Percentiles rank a stretch among this genome's conserved stretches.
Conservation (phyloP, 53 echinoderm and acorn worm species). For the Crossaster papposus region DNA sequence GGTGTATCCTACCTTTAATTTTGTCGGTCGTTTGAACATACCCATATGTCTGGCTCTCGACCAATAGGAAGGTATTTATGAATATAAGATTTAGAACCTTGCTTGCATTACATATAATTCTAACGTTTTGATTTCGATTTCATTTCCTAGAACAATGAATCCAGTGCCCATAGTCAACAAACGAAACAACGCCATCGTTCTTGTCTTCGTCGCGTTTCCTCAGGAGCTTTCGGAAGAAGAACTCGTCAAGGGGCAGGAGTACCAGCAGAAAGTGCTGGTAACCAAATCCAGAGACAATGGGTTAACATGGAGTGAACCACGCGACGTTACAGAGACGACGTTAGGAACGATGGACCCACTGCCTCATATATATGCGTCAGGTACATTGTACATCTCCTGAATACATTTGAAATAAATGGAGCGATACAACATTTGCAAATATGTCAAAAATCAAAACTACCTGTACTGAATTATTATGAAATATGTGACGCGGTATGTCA, state of each 20-base stretch:
- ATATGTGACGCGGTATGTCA: too few species aligned
- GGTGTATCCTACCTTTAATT: too few species aligned
- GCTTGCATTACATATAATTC: too few species aligned
- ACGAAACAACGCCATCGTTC: slow-evolving; percentile 70
- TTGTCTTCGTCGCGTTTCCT: slow-evolving; percentile 78
- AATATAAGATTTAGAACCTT: too few species aligned
- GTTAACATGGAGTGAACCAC: slow-evolving; percentile 69
- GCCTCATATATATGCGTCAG: slow-evolving; percentile 86
- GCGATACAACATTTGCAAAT: too few species aligned
- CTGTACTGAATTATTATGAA: too few species aligned
- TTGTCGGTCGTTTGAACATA: too few species aligned
- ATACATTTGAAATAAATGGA: too few species aligned
- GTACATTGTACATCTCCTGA: slow-evolving; percentile 36
- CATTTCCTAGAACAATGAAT: slow-evolving; percentile 77
- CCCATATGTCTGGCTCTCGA: too few species aligned
- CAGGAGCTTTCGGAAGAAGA: slow-evolving; percentile 73
- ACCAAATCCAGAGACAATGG: slow-evolving; percentile 84
- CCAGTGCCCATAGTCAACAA: slow-evolving; percentile 86
- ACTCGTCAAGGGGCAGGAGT: slow-evolving; percentile 67
- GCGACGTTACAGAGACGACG: slow-evolving; percentile 75
- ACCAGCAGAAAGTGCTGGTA: slow-evolving; percentile 74
- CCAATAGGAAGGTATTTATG: too few species aligned
- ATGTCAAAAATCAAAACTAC: too few species aligned
- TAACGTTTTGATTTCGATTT: background rate
- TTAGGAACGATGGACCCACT: slow-evolving; percentile 69